Evolutionary conservation across 2,888 invertebrate genomes (phyloP), one percentile per base, ranked within the genome.

Genomic region (Ophioninae sp.): DNA sequence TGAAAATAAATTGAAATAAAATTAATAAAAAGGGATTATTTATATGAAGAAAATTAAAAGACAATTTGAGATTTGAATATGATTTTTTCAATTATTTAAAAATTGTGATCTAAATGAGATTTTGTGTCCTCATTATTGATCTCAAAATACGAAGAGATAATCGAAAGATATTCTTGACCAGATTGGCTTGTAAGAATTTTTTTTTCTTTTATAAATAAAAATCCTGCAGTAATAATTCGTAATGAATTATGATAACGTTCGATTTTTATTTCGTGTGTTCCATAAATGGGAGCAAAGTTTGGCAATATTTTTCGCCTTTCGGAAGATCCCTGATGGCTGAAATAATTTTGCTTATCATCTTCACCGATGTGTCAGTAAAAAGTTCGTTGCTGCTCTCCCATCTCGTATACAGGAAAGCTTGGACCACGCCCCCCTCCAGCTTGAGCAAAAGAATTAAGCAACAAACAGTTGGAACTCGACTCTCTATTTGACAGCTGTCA

Each of bases 401-500:
- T 41, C 41, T 7, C 41, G 7, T 7, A 13, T 21, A 44, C 23
- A 17, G 17, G 8, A 23, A 68, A 68, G 17, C 17, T 50, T 50
- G 10, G 13, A 50, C 50, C 17, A 17, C 50, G 17, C 17, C 50
- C 50, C 17, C 50, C 23, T 50, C 21, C 5, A 0, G 10, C 44
- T 6, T 23, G 23, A 50, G 7, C 17, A 68, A 68, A 68, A 68
- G 23, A 68, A 30, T 30, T 23, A 50, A 23, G 30, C 7, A 50
- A 23, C 50, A 2, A 50, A 50, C 68, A 68, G 30, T 17, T 68
- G 50, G 20, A 50, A 50, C 8, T 30, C 17, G 17, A 68, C 50
- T 68, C 50, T 68, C 17, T 21, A 23, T 68, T 50, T 68, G 50
- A 68, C 68, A 68, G 68, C 50, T 68, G 68, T 68, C 68, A 13